Percentiles rank a stretch among this genome's conserved stretches.
Evolutionary conservation across 1,140 invertebrate genomes (phyloP).

Genomic region (Leptinotarsa defecta): DNA sequence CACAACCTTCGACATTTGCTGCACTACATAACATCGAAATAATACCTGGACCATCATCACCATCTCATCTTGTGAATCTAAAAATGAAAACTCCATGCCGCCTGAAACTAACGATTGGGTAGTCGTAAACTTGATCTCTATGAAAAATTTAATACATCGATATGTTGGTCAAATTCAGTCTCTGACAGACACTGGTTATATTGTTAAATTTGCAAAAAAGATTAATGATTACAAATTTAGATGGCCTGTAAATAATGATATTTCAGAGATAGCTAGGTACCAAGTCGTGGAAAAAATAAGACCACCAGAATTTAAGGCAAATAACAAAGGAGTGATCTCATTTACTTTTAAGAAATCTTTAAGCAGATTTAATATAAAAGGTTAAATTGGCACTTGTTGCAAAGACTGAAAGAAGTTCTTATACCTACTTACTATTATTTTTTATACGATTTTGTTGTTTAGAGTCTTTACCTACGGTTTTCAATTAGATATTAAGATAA

Average conservation of each 20-base stretch:
- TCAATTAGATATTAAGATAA: no score
- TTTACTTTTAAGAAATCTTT: background rate
- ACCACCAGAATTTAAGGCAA: conserved; percentile 10
- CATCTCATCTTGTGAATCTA: background rate
- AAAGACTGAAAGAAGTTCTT: no score
- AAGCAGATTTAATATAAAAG: no score
- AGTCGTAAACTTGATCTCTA: background rate
- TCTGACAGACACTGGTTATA: background rate
- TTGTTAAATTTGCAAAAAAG: no score
- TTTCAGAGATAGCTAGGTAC: conserved; percentile 2
- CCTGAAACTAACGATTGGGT: conserved; percentile 14
- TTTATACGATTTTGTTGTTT: no score
- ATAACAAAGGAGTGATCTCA: background rate
- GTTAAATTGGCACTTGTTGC: no score
- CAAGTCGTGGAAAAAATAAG: background rate
- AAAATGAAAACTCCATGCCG: conserved; percentile 1
- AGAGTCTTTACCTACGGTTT: no score
- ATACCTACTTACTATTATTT: no score
- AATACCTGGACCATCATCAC: no score
- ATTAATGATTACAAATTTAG: no score
- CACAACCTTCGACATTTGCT: background rate
- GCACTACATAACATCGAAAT: no score
- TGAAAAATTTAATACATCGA: conserved; percentile 7
- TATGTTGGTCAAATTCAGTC: conserved; percentile 3
- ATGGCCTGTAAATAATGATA: background rate